phyloP scores from a whole-genome alignment of 1,140 invertebrate species.

The Bombus cullumanus region DNA sequence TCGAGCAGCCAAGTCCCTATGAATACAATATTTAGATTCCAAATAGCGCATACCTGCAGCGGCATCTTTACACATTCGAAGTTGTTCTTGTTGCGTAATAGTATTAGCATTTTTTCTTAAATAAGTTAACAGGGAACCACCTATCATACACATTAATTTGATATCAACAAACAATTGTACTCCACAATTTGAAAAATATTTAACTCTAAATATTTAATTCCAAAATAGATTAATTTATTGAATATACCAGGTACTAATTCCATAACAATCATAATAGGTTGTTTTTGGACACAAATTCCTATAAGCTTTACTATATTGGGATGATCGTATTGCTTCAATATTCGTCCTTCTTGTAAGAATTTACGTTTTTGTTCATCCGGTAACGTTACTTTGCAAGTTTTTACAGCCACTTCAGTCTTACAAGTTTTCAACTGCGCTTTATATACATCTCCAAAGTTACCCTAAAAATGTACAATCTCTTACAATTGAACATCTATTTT shows the following conservation, averaged over 20 bases:
- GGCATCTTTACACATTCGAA: slow-evolving; percentile 96
- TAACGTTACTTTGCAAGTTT: slow-evolving; percentile 96
- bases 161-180: slow-evolving; percentile 2
- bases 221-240: neutral
- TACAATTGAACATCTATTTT: neutral
- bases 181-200: neutral
- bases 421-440: slow-evolving; percentile 93
- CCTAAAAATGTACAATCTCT: slow-evolving; percentile 83
- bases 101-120: slow-evolving; percentile 89
- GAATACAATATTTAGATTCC: slow-evolving; percentile 98
- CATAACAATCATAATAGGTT: slow-evolving; percentile 99
- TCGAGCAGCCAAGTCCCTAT: slow-evolving; percentile 96
- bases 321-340: slow-evolving; percentile 98
- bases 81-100: slow-evolving; percentile 88
- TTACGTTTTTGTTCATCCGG: slow-evolving; percentile 98
- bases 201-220: neutral
- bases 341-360: slow-evolving; percentile 97
- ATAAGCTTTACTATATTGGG: slow-evolving; percentile 98
- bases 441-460: slow-evolving; percentile 99
- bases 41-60: slow-evolving; percentile 98
- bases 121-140: slow-evolving; percentile 94
- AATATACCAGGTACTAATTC: slow-evolving; percentile 94
- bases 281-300: slow-evolving; percentile 98
- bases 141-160: slow-evolving; percentile 79
- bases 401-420: slow-evolving; percentile 95